Evolutionary conservation across 1,140 invertebrate species (phyloP), one percentile per base, ranked within the genome.

Genomic region (Melitaea cinxia): DNA sequence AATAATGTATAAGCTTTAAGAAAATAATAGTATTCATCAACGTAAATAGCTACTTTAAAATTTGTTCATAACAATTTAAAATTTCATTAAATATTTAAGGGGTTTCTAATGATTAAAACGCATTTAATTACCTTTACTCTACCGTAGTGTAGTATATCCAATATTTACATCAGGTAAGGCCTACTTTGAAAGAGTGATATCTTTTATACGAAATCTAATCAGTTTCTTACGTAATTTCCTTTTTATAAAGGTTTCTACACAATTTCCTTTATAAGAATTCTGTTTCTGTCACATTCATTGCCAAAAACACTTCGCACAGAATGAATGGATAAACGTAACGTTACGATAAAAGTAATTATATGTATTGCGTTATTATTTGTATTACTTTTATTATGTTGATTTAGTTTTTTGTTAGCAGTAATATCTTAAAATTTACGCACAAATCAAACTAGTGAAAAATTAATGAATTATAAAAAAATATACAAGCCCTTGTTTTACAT

Each of bases 221-320:
- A 56, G 53, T 23, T 54, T 47, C 60, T 10, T 55, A 47, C 39
- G 37, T 49, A 55, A 63, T 55, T 53, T 66, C 57, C 56, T 60
- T 55, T 57, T 28, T 24, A 19, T 37, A 65, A 59, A 60, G 64
- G 28, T 54, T 28, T 24, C 57, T 67, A 37, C 52, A 58, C 58
- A 62, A 62, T 68, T 55, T 68, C 42, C 52, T 55, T 59, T 49
- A 50, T 33, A 47, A 35, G 49, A 60, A 64, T 14, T 35, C 42
- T 45, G 30, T 42, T 21, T 19, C 21, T 56, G 62, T 68, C 59
- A 68, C 59, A 62, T 68, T 24, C 59, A 68, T 50, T 35, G 47
- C 33, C 26, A 61, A 52, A 57, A 21, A 37, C 53, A 47, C 33
- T 39, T 14, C 15, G n/a, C 30, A 6, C 33, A n/a, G 45, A 35